These are phyloP conservation scores for Ips typographus DNA, from an alignment of 1,140 invertebrate genomes.

Conservation along the genomic window DNA sequence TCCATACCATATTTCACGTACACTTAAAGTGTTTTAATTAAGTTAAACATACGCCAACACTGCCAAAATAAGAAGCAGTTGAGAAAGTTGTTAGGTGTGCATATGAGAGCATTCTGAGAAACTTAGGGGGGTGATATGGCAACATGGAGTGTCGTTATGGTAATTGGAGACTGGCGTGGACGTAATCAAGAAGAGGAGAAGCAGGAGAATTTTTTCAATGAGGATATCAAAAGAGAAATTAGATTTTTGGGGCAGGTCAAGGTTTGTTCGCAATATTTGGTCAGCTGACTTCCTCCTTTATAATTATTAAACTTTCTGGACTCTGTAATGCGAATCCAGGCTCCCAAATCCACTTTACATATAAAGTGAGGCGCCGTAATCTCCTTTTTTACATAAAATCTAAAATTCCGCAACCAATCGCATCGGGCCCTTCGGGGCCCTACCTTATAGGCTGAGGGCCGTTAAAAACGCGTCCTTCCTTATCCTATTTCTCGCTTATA, in stretches of 20 bases:
- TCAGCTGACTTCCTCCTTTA: slow-evolving; percentile 18
- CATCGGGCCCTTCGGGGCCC: slow-evolving; percentile 13
- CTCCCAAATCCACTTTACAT: too few species aligned
- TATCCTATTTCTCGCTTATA: slow-evolving; percentile 18
- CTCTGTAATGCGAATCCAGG: too few species aligned
- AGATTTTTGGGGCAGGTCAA: slow-evolving; percentile 15
- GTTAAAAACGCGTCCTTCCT: slow-evolving; percentile 18
- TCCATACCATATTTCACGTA: background rate
- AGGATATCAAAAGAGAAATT: background rate
- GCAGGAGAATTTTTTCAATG: slow-evolving; percentile 20
- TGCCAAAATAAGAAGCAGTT: too few species aligned
- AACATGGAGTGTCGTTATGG: slow-evolving; percentile 22
- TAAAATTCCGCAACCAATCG: slow-evolving; percentile 30
- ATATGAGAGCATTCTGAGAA: too few species aligned
- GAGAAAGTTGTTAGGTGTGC: too few species aligned
- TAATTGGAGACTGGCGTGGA: slow-evolving; percentile 24
- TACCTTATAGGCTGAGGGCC: slow-evolving; percentile 17
- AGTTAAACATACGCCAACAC: background rate
- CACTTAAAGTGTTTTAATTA: background rate
- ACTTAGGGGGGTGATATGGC: background rate
- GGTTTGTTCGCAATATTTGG: slow-evolving; percentile 5
- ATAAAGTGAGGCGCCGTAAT: slow-evolving; percentile 17
- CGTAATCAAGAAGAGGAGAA: slow-evolving; percentile 13
- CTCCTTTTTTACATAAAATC: slow-evolving; percentile 30
- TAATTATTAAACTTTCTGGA: too few species aligned